These are phyloP conservation scores for Proteles cristata DNA, from an alignment of 2,113 vertebrate species.

Conservation along the genomic window DNA sequence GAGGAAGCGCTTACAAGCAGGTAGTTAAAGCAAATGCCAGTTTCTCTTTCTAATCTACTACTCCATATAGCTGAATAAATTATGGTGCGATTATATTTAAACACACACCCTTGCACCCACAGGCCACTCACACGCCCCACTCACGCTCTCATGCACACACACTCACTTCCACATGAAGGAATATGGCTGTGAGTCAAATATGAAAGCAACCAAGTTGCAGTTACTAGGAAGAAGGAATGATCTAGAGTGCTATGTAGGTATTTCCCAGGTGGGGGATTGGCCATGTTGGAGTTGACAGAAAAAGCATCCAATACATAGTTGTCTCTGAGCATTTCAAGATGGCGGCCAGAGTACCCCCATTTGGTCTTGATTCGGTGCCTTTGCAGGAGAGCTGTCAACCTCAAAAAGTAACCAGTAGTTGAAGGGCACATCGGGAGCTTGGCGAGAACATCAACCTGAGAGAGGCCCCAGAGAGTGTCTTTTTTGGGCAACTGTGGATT, in stretches of 20 bases:
- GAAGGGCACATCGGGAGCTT: not conserved
- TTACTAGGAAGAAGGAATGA: constrained; percentile 84
- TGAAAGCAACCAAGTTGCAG: constrained; percentile 88
- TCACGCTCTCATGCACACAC: constrained; percentile 57
- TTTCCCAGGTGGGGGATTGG: constrained; percentile 85
- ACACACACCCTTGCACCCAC: constrained; percentile 85
- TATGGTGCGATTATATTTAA: constrained; percentile 97
- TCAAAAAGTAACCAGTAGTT: accelerated
- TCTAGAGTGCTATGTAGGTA: constrained; percentile 87
- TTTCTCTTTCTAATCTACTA: constrained; percentile 97
- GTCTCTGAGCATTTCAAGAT: constrained; percentile 67
- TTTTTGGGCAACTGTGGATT: not conserved
- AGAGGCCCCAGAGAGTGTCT: not conserved
- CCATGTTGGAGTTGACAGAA: constrained; percentile 85
- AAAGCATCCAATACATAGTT: constrained; percentile 88
- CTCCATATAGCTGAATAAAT: constrained; percentile 99
- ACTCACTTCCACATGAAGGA: constrained; percentile 77
- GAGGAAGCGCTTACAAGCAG: constrained; percentile 98
- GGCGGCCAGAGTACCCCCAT: not conserved
- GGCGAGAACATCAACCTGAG: accelerated
- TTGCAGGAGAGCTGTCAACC: not conserved
- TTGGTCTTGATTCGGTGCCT: constrained; percentile 41
- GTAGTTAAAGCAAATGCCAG: constrained; percentile 99
- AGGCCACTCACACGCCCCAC: constrained; percentile 16
- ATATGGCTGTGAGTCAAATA: constrained; percentile 92